Evolutionary conservation across 2,797 vertebrate species (phyloP).

Genomic region (Zalophus californianus): DNA sequence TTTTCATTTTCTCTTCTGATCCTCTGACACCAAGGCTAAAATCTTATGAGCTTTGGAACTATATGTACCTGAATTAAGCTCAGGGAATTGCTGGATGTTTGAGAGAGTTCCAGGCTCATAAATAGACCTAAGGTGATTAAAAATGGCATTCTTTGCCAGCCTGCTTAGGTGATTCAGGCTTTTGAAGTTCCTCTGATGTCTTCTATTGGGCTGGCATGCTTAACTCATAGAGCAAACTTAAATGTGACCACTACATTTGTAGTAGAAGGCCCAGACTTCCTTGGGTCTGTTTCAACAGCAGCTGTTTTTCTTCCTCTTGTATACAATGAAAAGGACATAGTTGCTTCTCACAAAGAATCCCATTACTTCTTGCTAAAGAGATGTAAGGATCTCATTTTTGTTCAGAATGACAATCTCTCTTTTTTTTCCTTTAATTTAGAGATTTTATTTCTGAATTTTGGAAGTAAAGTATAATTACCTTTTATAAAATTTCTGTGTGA

Average conservation of each 20-base stretch:
- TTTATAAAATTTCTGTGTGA: conserved; percentile 31
- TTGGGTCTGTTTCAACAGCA: conserved; percentile 55
- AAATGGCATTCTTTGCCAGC: conserved; percentile 74
- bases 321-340: background rate
- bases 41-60: conserved; percentile 83
- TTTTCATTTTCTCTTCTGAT: conserved; percentile 85
- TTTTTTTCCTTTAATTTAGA: background rate
- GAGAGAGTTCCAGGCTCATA: conserved; percentile 85
- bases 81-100: conserved; percentile 76
- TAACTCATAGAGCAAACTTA: conserved; percentile 61
- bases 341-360: conserved; percentile 60
- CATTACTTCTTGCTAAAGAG: conserved; percentile 33
- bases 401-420: background rate
- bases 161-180: conserved; percentile 80
- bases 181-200: conserved; percentile 79
- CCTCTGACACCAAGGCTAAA: conserved; percentile 77
- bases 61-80: conserved; percentile 86
- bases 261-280: conserved; percentile 62
- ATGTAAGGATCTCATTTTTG: background rate
- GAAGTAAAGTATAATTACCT: conserved; percentile 42
- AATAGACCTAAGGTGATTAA: conserved; percentile 81
- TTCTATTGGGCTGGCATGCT: conserved; percentile 77
- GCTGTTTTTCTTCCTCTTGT: conserved; percentile 54
- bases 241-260: conserved; percentile 74
- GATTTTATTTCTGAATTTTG: conserved; percentile 59